Evolutionary conservation across 1,140 invertebrate genomes (phyloP).

Genomic region (Lepidurus couesii): DNA sequence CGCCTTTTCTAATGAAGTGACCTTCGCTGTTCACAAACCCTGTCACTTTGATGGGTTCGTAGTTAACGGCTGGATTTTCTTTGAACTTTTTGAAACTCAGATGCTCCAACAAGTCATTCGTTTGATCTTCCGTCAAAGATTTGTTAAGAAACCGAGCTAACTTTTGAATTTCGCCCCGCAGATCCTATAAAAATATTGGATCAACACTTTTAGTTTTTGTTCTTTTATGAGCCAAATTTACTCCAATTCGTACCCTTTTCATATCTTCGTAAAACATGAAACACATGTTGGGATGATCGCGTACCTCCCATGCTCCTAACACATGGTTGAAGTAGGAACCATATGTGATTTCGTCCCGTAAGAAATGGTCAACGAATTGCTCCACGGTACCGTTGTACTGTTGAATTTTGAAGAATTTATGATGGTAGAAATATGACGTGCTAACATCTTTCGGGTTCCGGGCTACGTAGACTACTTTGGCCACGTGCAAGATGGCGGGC

Average conservation of each 20-base stretch:
- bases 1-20: slow-evolving; percentile 35
- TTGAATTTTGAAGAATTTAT: slow-evolving; percentile 62
- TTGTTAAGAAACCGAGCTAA: slow-evolving; percentile 31
- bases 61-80: slow-evolving; percentile 31
- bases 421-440: slow-evolving; percentile 76
- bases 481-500: slow-evolving; percentile 33
- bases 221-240: too few relatives aligned
- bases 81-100: slow-evolving; percentile 24
- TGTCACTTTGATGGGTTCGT: neutral
- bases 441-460: slow-evolving; percentile 80
- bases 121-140: slow-evolving; percentile 28
- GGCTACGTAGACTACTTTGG: slow-evolving; percentile 58
- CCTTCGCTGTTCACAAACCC: slow-evolving; percentile 8
- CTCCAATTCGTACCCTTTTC: slow-evolving; percentile 30
- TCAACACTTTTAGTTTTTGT: neutral
- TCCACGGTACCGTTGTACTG: slow-evolving; percentile 65
- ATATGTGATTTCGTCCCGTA: slow-evolving; percentile 52
- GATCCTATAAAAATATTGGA: slow-evolving; percentile 25
- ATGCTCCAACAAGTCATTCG: neutral
- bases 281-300: slow-evolving; percentile 37
- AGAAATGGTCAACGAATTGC: slow-evolving; percentile 69
- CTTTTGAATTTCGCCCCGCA: slow-evolving; percentile 23
- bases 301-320: slow-evolving; percentile 33
- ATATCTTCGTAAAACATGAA: slow-evolving; percentile 40
- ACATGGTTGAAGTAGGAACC: slow-evolving; percentile 36